Conservation (phyloP, 2,797 vertebrate genomes). For the Taenioides sp. region DNA sequence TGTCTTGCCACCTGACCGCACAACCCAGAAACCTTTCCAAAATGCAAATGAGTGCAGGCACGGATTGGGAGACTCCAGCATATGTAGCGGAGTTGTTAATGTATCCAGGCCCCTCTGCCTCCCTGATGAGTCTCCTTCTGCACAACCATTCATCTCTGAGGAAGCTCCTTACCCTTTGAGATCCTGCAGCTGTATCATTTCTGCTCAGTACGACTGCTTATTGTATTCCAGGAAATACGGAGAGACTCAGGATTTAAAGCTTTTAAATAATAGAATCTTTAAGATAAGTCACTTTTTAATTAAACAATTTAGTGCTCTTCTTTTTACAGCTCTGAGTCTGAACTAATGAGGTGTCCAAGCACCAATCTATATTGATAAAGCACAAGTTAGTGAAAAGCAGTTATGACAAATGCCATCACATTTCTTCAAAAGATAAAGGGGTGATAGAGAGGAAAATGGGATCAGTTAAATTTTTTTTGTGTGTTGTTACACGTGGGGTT, state of each 20-base stretch:
- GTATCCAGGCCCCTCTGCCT: conserved; percentile 28
- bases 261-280: neutral
- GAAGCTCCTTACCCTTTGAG: conserved; percentile 22
- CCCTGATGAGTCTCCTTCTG: conserved; percentile 33
- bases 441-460: no score
- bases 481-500: no score
- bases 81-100: conserved; percentile 19
- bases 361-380: no score
- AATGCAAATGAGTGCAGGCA: conserved; percentile 47
- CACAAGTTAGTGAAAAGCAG: no score
- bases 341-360: no score
- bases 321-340: no score
- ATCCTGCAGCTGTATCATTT: conserved; percentile 22
- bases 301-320: no score
- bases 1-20: conserved; percentile 41
- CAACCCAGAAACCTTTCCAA: conserved; percentile 47
- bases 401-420: no score
- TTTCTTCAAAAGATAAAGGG: no score
- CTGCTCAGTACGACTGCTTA: conserved; percentile 18
- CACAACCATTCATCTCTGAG: conserved; percentile 42
- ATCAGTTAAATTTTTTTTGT: no score
- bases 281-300: no score
- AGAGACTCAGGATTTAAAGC: conserved; percentile 1
- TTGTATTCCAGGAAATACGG: conserved; percentile 11
- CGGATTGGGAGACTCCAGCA: conserved; percentile 7